phyloP scores from a whole-genome alignment of 2,888 invertebrate genomes.

The Suillia variegata region DNA sequence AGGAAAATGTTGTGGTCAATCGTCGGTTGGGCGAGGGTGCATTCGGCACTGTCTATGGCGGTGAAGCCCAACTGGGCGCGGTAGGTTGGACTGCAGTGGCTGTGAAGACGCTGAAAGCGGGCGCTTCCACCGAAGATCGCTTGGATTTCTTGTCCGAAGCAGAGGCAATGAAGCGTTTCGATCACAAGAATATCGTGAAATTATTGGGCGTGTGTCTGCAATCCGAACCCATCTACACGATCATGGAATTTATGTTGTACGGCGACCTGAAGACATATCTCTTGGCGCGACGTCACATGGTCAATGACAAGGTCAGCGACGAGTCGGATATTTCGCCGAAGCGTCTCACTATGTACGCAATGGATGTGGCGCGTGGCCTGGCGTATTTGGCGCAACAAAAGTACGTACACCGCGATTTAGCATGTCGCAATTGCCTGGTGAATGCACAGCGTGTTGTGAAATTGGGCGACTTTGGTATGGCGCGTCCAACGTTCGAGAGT shows the following conservation, averaged over 20 bases:
- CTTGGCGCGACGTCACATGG: constrained; percentile 81
- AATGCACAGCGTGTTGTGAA: constrained; percentile 76
- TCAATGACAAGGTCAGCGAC: constrained; percentile 68
- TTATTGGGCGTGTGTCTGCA: constrained; percentile 86
- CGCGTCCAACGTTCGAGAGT: constrained; percentile 82
- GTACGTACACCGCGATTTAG: constrained; percentile 89
- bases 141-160: constrained; percentile 91
- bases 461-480: constrained; percentile 89
- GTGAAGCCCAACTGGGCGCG: constrained; percentile 73
- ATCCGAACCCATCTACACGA: constrained; percentile 84
- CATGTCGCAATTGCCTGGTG: constrained; percentile 79
- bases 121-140: constrained; percentile 83
- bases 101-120: constrained; percentile 86
- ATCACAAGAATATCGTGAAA: constrained; percentile 86
- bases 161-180: constrained; percentile 91
- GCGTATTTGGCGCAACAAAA: constrained; percentile 82
- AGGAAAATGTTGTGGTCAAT: constrained; percentile 84
- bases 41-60: constrained; percentile 87
- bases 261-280: constrained; percentile 90
- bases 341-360: constrained; percentile 83
- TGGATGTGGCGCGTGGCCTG: constrained; percentile 84
- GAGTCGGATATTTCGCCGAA: constrained; percentile 78
- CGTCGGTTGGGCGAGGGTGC: constrained; percentile 87
- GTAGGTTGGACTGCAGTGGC: constrained; percentile 84
- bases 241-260: constrained; percentile 94